Base-by-base conservation (phyloP, 2,888 invertebrate species). In the Eupithecia subfuscata region DNA sequence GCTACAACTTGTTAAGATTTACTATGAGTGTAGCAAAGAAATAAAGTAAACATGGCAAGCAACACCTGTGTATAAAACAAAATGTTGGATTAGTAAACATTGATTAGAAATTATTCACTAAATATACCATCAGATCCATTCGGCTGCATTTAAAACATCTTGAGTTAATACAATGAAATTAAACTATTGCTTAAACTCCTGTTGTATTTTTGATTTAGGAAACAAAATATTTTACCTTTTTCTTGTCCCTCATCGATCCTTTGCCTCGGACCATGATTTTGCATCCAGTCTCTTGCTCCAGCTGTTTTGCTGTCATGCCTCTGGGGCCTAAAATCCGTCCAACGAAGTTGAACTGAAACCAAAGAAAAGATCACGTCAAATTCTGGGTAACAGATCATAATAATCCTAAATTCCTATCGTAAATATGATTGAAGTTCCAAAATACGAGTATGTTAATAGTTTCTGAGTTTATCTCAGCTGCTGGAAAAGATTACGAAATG, bases 201-300 rank as follows among this genome's bases (percentile, higher is more conserved):
- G 22, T 11, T 56, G 22, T n/a, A 52, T n/a, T 65, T 30, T 48
- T 56, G 34, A 48, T 22, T 16, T n/a, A 22, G 18, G 16, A 34
- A 65, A 9, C 22, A 60, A 60, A 25, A 34, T 11, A 25, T 69
- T 67, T 76, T 96, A 99, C 99, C 98, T 99, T 99, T 96, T 99
- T 98, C 96, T 99, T 99, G 95, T 99, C 99, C 94, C 99, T 96
- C 99, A 99, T 99, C 78, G 99, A 99, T 81, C 99, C 99, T 95
- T 99, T 99, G 91, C 99, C 99, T 96, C 99, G 97, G 89, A 99
- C 99, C 99, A 99, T 99, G 90, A 99, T 99, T 97, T 99, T 99
- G 96, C 99, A 99, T 86, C 99, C 99, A 87, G 99, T 99, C 96
- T 99, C 99, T 95, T 99, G 99, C 95, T 99, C 99, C 92, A 99